Base-by-base conservation (phyloP, 2,113 vertebrate species). In the Rhegmatorhina hoffmannsi region DNA sequence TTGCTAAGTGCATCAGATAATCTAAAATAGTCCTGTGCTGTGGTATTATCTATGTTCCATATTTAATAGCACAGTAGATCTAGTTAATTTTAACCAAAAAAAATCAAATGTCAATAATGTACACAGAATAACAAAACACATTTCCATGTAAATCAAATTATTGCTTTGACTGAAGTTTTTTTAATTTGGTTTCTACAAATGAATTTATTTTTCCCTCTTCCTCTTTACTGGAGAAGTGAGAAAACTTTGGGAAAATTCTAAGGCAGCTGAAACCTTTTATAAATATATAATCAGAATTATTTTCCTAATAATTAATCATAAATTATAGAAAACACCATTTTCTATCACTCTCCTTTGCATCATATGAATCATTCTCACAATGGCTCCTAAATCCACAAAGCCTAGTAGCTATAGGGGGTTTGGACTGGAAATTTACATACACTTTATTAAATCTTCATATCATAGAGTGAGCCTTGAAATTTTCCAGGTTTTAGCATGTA, bases 1-100 rank as follows among this genome's bases (percentile, higher is more conserved):
- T 24, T 56, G 16, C 24, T 69, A 68, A 76, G 20, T 40, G 5
- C 64, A 96, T 68, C 80, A 93, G 91, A 92, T 86, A 95, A 96
- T 43, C 84, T 87, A 83, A 95, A 73, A 53, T 60, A 68, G 9
- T 91, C 88, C 87, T 94, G 56, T 52, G 97, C 75, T 90, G 76
- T 78, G 85, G 58, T 94, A 90, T 96, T 96, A 92, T 90, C 95
- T 95, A 92, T 80, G 69, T 96, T 97, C 96, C 92, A 94, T 97
- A 94, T 97, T 96, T 95, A 95, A 84, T 86, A 97, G 84, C 76
- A 70, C 60, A 95, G 90, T 94, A 95, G 60, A 96, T 85, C 67
- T 96, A 97, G 77, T 96, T 96, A 95, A 93, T 94, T 97, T 95
- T 88, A 89, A 96, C 97, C 25, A 87, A 95, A 97, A 97, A 91